Base-by-base conservation (phyloP, 2,113 vertebrate genomes). In the Prolemur simus region DNA sequence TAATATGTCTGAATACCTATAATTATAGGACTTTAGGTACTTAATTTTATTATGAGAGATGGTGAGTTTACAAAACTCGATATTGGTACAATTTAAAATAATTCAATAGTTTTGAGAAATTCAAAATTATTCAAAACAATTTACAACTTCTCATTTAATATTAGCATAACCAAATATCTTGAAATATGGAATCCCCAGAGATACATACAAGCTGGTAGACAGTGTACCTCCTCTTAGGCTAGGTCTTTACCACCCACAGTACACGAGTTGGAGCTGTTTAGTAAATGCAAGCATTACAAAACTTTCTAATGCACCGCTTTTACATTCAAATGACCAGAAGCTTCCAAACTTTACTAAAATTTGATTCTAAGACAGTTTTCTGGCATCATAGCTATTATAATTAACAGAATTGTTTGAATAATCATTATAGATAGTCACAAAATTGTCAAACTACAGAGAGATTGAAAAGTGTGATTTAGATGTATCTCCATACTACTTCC, bases 1-100 rank as follows among this genome's bases (percentile, higher is more conserved):
- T 76, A 97, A 97, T 97, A 96, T 96, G 84, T 88, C 96, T 97
- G 85, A 97, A 97, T 92, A 92, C 82, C 96, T 68, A 2, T 15
- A 0, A 12, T 91, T 95, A 97, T 80, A 98, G 96, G 98, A 98
- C 91, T 97, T 96, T 87, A 97, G 54, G 92, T 95, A 96, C 95
- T 97, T 97, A 96, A 97, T 96, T 52, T 20, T 96, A 91, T 93
- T 81, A 91, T 27, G 58, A 77, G 8, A 91, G 20, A 6, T 85
- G 45, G 4, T 84, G 47, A 23, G 20, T 80, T 91, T 95, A 84
- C 4, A 94, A 76, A 89, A 76, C 7, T 37, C 21, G 78, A 73
- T 73, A 89, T 68, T 15, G 32, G 18, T 10, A 68, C 34, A 82
- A 91, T 83, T 91, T 11, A 49, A 73, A 71, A 78, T 37, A 88